Base-by-base conservation (phyloP, 2,888 invertebrate species). In the Thymelicus lineola region DNA sequence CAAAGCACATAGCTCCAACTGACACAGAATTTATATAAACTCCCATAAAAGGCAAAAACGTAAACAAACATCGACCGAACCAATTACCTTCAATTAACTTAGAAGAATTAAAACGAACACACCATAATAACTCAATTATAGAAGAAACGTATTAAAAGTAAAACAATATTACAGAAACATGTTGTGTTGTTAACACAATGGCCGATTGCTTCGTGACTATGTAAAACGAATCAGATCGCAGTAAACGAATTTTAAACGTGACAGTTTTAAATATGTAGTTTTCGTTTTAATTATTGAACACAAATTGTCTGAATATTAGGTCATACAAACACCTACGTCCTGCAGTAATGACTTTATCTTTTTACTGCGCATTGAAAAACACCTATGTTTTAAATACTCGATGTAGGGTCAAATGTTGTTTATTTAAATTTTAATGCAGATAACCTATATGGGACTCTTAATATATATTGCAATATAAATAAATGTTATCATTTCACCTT, bases 201-300 rank as follows among this genome's bases (percentile, higher is more conserved):
- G 48, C 9, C 15, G 45, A 10, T 14, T 15, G 7, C 12, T 50
- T 15, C 48, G 46, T 17, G 46, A 66, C 66, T 59, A 20, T 59
- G 58, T 66, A 36, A 58, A 66, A 66, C 35, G 36, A 65, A 57
- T 65, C 15, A 45, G 57, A 65, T 65, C 17, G 58, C n/a, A 6
- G 36, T 36, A 38, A 59, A 66, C 58, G 59, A 35, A 65, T 48
- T 57, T 57, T 28, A 65, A 65, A 59, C 66, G 66, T 66, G 66
- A 60, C 50, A 20, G 59, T 38, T 20, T 50, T 66, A 28, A 28
- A 28, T 66, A 66, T 59, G 50, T 66, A 36, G 48, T 17, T 48
- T 64, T 63, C 38, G 6, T 17, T 53, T 12, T 12, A 42, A 55
- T 55, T 64, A 64, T 53, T 42, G 20, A 17, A 42, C 53, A 55